Evolutionary conservation across 37 sponge, comb jelly and placozoan genomes (phyloP), one percentile per base, ranked within the genome.

Genomic region (Eunapius fragilis): DNA sequence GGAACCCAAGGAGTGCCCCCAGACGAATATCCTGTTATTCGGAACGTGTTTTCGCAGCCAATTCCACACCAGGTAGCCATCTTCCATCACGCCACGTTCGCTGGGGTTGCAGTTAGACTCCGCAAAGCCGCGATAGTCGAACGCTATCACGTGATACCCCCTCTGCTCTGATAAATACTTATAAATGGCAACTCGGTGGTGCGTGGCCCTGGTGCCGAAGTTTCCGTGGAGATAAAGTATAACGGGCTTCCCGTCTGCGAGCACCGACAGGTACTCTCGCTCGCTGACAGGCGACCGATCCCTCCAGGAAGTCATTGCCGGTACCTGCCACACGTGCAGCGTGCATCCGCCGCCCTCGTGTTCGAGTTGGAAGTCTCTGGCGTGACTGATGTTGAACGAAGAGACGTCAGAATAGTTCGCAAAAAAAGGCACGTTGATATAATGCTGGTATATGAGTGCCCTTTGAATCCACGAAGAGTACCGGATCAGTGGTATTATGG

Each of bases 1-100:
- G 32, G 91, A 87, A 10, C 98, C 98, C 6, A 97, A 84, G 31
- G 98, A 97, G 70, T 97, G 98, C 0, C 98, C 98, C 95, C 92
- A 97, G n/a, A 97, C 30, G 47, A 86, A 88, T 9, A 97, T 41
- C 30, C 77, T 50, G 27, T 89, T 48, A 2, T 82, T 58, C 30
- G 95, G 88, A 31, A 85, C 88, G 10, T 86, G 67, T 11, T 85
- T 22, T 37, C 31, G 68, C 23, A 91, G 47, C 96, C 96, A 96
- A 0, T 91, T 76, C 92, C 89, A 91, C 34, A 91, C 85, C 37
- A 90, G 72, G 26, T 81, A 58, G 24, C 85, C 78, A 58, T 97
- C 98, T 71, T 93, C 92, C 75, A 85, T 89, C 80, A 95, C 80
- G 70, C 91, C 89, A 24, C 38, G 80, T 77, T 97, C 98, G 75